These are phyloP conservation scores for Periparus ater DNA, from an alignment of 2,797 vertebrate genomes.

Conservation along the genomic window DNA sequence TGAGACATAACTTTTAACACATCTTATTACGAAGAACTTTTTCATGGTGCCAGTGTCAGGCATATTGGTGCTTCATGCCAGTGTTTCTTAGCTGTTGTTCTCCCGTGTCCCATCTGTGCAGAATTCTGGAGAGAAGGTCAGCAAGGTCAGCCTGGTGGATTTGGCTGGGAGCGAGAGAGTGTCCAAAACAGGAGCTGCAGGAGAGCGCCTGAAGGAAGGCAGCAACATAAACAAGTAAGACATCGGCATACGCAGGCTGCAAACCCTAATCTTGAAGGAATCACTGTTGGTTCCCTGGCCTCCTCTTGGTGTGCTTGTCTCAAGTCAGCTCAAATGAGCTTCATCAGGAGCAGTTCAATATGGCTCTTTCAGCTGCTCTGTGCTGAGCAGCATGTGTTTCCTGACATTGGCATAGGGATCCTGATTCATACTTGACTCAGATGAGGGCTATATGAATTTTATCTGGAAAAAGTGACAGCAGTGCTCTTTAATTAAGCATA, in stretches of 20 bases:
- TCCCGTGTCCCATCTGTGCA: slow-evolving; percentile 44
- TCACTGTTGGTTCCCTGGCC: neutral
- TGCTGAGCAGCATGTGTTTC: neutral
- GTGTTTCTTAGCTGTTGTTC: neutral
- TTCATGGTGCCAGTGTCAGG: neutral
- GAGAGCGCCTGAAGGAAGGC: slow-evolving; percentile 96
- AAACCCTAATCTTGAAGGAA: neutral
- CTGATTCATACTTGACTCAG: slow-evolving; percentile 34
- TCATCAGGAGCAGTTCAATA: neutral
- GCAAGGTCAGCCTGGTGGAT: slow-evolving; percentile 97
- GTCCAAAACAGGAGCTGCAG: slow-evolving; percentile 96
- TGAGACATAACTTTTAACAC: neutral
- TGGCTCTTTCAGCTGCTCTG: neutral
- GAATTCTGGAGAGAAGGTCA: slow-evolving; percentile 99
- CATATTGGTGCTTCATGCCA: neutral
- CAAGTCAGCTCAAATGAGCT: neutral
- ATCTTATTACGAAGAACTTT: neutral
- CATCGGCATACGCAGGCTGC: rapidly evolving
- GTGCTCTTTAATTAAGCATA: slow-evolving; percentile 37
- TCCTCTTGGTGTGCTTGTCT: neutral
- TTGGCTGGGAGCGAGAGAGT: slow-evolving; percentile 95
- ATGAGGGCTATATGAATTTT: neutral
- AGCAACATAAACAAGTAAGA: slow-evolving; percentile 98
- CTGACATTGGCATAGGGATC: neutral
- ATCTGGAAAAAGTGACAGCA: slow-evolving; percentile 59